A percentile compares a stretch with the other conserved stretches of the same genome.
Conservation (phyloP, 2,113 vertebrate species). For the Egretta garzetta region DNA sequence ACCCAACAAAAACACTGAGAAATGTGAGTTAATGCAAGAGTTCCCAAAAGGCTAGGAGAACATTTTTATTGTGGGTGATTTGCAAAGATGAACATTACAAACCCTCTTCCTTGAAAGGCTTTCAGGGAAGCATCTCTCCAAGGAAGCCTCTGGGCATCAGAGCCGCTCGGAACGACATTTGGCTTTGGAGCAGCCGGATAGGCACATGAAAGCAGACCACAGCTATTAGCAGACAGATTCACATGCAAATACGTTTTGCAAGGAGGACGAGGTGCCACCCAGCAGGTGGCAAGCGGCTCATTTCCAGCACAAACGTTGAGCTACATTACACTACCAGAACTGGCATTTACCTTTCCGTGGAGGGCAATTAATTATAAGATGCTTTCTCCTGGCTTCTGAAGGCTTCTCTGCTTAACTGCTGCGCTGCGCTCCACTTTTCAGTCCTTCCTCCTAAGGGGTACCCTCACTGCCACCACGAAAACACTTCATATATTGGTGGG, state of each 20-base stretch:
- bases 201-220: neutral
- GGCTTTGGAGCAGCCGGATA: neutral
- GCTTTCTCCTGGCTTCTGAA: neutral
- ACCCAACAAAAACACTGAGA: neutral
- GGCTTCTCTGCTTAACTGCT: neutral
- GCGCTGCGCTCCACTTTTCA: neutral
- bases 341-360: neutral
- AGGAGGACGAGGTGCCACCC: neutral
- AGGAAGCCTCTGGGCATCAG: neutral
- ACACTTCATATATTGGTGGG: fast-evolving
- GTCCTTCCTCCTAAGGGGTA: neutral
- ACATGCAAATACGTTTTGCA: neutral
- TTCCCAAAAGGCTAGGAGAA: neutral
- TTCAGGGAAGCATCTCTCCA: neutral
- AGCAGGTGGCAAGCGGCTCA: neutral
- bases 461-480: neutral
- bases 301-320: neutral
- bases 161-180: neutral
- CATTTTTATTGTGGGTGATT: neutral
- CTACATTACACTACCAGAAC: neutral
- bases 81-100: neutral
- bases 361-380: neutral
- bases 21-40: neutral
- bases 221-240: neutral
- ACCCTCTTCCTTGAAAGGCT: neutral